Evolutionary conservation across 2,113 vertebrate genomes (phyloP).

Genomic region (Eidolon helvum): DNA sequence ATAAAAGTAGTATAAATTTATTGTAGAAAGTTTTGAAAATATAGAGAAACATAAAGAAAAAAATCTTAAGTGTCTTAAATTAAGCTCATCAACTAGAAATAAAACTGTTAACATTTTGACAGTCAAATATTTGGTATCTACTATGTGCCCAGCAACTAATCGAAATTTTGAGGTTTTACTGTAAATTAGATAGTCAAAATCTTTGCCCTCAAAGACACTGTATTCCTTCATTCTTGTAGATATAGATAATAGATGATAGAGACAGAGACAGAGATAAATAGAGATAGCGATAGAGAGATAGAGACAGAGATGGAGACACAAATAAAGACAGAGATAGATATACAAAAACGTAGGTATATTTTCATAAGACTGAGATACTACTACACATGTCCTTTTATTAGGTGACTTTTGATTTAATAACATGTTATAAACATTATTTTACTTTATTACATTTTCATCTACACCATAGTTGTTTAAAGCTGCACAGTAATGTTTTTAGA

Average conservation of each 20-base stretch:
- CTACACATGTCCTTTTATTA: slow-evolving; percentile 16
- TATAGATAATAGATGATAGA: not conserved
- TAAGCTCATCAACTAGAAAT: not conserved
- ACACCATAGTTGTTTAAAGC: not conserved
- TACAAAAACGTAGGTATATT: not conserved
- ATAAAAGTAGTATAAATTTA: not conserved
- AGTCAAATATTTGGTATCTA: not conserved
- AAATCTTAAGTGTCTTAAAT: not conserved
- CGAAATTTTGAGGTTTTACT: not conserved
- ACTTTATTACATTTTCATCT: slow-evolving; percentile 41
- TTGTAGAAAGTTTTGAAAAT: not conserved
- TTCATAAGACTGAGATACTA: not conserved
- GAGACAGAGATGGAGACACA: not conserved
- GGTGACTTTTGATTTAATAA: slow-evolving; percentile 29
- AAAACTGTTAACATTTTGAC: slow-evolving; percentile 18
- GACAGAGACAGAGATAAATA: not conserved
- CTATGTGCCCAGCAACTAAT: not conserved
- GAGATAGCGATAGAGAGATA: not conserved
- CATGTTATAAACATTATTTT: not conserved
- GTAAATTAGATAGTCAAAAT: not conserved
- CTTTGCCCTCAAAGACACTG: not conserved
- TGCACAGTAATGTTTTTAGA: slow-evolving; percentile 18
- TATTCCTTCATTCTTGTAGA: slow-evolving; percentile 12
- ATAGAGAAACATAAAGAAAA: not conserved
- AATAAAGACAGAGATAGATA: not conserved